Conservation (phyloP, 2,888 invertebrate species). For the Gisinianus flammeolus region DNA sequence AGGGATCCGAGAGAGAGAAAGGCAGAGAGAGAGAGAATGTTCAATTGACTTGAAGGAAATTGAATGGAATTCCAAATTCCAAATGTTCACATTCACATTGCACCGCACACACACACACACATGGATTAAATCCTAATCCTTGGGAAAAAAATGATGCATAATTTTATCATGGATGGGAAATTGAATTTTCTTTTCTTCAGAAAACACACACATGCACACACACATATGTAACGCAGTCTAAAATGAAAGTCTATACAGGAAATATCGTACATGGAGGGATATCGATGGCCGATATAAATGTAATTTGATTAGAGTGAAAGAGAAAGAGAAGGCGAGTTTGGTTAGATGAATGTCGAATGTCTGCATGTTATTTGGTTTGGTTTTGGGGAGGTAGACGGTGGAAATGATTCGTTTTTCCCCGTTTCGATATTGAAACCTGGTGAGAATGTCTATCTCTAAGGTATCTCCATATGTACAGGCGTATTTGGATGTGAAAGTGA, state of each 20-base stretch:
- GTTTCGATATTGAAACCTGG: conserved; percentile 20
- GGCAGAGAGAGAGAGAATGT: too few species aligned
- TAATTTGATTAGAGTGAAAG: neutral
- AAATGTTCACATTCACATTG: neutral
- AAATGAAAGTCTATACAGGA: neutral
- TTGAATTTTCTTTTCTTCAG: neutral
- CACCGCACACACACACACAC: too few species aligned
- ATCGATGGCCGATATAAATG: neutral
- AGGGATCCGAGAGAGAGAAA: too few species aligned
- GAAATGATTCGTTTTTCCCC: conserved; percentile 27
- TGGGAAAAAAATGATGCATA: neutral
- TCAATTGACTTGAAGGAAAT: neutral
- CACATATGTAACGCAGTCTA: neutral
- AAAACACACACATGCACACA: neutral
- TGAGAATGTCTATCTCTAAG: conserved; percentile 6
- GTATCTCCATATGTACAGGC: neutral
- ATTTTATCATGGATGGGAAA: conserved; percentile 11
- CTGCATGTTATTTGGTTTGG: conserved; percentile 1
- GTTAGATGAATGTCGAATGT: neutral
- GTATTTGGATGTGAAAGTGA: too few species aligned
- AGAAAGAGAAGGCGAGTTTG: conserved; percentile 1
- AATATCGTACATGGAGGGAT: neutral
- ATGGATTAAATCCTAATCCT: conserved; percentile 7
- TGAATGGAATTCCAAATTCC: neutral
- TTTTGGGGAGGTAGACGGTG: too few species aligned